These are phyloP conservation scores for Hoplias malabaricus DNA, from an alignment of 2,113 vertebrate species.

Conservation along the genomic window DNA sequence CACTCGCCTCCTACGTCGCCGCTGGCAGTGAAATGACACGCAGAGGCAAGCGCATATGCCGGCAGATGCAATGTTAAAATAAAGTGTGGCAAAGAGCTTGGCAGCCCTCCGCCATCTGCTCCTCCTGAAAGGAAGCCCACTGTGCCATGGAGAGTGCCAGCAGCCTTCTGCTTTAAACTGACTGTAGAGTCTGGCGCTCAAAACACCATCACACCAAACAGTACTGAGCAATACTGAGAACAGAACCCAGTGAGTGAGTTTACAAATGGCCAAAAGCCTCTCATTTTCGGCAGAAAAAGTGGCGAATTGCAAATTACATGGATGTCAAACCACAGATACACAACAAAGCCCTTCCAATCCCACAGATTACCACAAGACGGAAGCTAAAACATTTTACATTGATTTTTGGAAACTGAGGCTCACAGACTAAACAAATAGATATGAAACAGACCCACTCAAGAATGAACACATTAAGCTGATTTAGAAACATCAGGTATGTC, in stretches of 20 bases:
- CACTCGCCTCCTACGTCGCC: not conserved
- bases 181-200: not conserved
- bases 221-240: not conserved
- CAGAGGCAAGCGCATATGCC: not conserved
- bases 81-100: not conserved
- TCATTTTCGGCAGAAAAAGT: not conserved
- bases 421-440: no score
- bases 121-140: constrained; percentile 4
- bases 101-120: not conserved
- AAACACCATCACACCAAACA: not conserved
- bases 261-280: not conserved
- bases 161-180: not conserved
- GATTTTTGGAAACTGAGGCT: no score
- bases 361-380: no score
- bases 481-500: no score
- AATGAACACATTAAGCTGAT: no score
- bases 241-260: not conserved
- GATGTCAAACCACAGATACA: no score
- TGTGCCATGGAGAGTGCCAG: constrained; percentile 7
- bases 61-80: not conserved
- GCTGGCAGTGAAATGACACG: not conserved
- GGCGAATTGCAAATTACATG: no score
- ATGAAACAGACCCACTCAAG: no score
- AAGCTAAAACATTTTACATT: no score
- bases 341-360: no score